Percentiles rank a stretch among this genome's conserved stretches.
Evolutionary conservation across 2,797 vertebrate genomes (phyloP).

Genomic region (Esox masquinongy): DNA sequence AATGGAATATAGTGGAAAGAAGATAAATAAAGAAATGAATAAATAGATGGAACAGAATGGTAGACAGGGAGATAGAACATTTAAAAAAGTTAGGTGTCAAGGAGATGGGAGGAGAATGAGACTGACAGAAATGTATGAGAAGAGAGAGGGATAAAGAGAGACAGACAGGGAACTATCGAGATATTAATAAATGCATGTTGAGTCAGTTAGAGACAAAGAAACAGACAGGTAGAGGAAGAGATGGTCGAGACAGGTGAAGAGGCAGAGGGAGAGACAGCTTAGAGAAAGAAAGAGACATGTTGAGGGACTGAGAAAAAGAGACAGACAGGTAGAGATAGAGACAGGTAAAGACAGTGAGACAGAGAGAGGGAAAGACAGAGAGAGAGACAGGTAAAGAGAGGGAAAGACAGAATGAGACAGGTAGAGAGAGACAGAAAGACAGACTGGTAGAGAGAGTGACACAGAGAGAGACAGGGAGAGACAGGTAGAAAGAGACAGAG

Average conservation of each 20-base stretch:
- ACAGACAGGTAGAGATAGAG: no score
- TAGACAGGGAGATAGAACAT: not conserved
- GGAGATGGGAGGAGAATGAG: not conserved
- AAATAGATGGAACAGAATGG: slow-evolving; percentile 49
- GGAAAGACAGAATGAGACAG: no score
- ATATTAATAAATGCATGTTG: no score
- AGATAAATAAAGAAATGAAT: slow-evolving; percentile 16
- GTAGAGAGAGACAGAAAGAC: slow-evolving; percentile 17
- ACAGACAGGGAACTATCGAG: not conserved
- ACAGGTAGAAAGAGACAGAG: slow-evolving; percentile 44
- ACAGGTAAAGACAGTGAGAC: no score
- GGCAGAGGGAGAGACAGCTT: no score
- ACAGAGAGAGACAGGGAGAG: slow-evolving; percentile 33
- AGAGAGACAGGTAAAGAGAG: no score
- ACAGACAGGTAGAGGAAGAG: no score
- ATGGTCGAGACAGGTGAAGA: not conserved
- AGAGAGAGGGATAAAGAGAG: not conserved
- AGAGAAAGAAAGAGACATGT: no score
- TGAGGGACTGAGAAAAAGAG: not conserved
- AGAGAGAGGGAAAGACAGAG: no score
- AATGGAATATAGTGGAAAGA: slow-evolving; percentile 21
- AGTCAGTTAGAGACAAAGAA: no score
- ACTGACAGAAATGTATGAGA: not conserved
- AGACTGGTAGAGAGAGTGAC: no score
- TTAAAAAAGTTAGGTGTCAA: not conserved